These are phyloP conservation scores for Drosophila infuscata DNA, from an alignment of 2,888 invertebrate genomes.

Conservation along the genomic window DNA sequence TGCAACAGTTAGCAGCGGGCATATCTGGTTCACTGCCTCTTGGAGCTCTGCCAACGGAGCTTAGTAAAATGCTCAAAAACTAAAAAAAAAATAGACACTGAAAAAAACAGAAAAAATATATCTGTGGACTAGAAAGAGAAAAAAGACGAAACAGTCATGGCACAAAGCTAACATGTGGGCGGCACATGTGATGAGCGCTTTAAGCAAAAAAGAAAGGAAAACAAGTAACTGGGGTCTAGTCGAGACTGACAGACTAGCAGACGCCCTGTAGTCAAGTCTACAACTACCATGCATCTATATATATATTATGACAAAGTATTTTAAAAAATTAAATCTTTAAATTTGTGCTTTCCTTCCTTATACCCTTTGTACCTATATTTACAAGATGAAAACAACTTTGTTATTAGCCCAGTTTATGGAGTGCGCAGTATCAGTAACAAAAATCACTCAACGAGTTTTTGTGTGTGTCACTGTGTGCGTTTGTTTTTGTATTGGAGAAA, in stretches of 20 bases:
- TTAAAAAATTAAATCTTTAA: not conserved
- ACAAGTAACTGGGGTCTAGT: not conserved
- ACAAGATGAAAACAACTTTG: slow-evolving; percentile 28
- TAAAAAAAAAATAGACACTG: slow-evolving; percentile 16
- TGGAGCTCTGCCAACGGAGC: slow-evolving; percentile 53
- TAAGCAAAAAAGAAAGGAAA: slow-evolving; percentile 20
- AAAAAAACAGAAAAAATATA: not conserved
- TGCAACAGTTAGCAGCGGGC: slow-evolving; percentile 70
- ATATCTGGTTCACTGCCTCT: slow-evolving; percentile 64
- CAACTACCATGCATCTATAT: not conserved
- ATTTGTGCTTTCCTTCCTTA: not conserved
- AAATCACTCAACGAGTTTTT: slow-evolving; percentile 22
- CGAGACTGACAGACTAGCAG: not conserved
- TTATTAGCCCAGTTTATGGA: slow-evolving; percentile 32
- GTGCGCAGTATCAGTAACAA: slow-evolving; percentile 38
- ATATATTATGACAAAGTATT: not conserved
- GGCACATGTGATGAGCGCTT: slow-evolving; percentile 29
- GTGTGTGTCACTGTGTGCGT: slow-evolving; percentile 3
- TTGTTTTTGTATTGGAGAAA: slow-evolving; percentile 36
- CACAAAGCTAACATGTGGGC: slow-evolving; percentile 36
- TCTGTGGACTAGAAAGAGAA: slow-evolving; percentile 1
- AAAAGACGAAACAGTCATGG: slow-evolving; percentile 12
- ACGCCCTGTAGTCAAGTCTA: not conserved
- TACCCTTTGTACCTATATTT: not conserved
- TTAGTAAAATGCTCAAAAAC: slow-evolving; percentile 58